A percentile compares a stretch with the other conserved stretches of the same genome.
Evolutionary conservation across 2,113 vertebrate genomes (phyloP).

Genomic region (Monarcha castaneiventris): DNA sequence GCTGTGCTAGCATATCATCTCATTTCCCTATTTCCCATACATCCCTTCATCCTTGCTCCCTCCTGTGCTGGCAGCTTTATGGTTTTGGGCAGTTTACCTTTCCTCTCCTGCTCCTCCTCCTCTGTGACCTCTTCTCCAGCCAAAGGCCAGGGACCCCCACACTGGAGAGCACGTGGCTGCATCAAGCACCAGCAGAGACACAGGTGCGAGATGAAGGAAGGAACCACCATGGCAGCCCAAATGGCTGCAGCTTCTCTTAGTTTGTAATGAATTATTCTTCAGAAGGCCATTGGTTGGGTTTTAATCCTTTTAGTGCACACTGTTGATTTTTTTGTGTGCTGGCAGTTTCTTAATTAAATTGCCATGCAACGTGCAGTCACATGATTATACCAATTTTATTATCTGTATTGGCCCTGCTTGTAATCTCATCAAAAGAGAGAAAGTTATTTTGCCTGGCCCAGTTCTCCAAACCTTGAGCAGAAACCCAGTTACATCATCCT

Average conservation of each 20-base stretch:
- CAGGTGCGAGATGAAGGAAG: not conserved
- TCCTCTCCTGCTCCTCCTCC: not conserved
- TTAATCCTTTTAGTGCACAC: not conserved
- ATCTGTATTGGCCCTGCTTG: not conserved
- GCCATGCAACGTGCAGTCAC: not conserved
- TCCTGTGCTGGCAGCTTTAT: not conserved
- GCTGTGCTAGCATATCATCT: not conserved
- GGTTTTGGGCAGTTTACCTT: not conserved
- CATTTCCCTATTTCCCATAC: not conserved
- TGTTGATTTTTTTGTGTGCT: not conserved
- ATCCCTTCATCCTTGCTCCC: not conserved
- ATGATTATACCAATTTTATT: not conserved
- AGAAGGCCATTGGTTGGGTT: not conserved
- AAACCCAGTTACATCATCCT: accelerated
- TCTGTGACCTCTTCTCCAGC: not conserved
- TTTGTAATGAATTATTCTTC: not conserved
- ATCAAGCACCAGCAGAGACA: not conserved
- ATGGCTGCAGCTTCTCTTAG: not conserved
- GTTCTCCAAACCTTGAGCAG: not conserved
- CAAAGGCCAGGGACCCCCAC: not conserved
- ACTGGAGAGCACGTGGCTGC: accelerated
- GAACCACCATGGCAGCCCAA: not conserved
- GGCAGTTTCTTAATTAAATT: conserved; percentile 21
- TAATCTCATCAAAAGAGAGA: not conserved
- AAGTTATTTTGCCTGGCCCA: not conserved